Evolutionary conservation across 2,797 vertebrate species (phyloP).

Genomic region (Neosilurus hyrtlii): DNA sequence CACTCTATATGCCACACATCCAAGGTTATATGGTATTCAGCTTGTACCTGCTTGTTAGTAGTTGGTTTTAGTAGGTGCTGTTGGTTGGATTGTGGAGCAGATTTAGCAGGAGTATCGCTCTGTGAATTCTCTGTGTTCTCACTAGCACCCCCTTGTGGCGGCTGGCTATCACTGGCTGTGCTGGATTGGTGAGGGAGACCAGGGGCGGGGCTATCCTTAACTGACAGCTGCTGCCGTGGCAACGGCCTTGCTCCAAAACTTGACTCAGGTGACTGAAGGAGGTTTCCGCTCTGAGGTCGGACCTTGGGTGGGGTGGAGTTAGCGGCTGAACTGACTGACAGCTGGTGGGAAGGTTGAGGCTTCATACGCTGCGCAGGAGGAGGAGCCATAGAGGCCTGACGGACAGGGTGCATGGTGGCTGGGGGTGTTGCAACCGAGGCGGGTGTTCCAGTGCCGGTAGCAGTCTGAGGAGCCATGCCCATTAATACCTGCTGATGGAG

Average conservation of each 20-base stretch:
- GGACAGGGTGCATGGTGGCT: constrained; percentile 72
- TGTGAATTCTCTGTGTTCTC: constrained; percentile 71
- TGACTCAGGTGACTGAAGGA: constrained; percentile 84
- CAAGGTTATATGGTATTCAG: background rate
- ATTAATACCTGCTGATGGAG: constrained; percentile 84
- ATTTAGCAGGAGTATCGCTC: constrained; percentile 62
- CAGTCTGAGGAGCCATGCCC: constrained; percentile 70
- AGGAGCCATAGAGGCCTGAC: constrained; percentile 72
- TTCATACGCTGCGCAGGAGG: constrained; percentile 76
- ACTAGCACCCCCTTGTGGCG: constrained; percentile 59
- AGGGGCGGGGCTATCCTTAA: constrained; percentile 77
- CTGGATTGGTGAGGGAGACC: constrained; percentile 79
- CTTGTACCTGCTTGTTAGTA: constrained; percentile 83
- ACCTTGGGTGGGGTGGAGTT: constrained; percentile 74
- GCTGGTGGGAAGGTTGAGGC: constrained; percentile 77
- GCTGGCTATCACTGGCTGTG: constrained; percentile 71
- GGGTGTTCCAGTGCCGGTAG: constrained; percentile 73
- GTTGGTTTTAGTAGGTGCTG: constrained; percentile 84
- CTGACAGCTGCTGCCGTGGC: constrained; percentile 64
- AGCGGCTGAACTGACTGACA: constrained; percentile 82
- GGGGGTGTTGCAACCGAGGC: constrained; percentile 86
- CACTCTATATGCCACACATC: background rate
- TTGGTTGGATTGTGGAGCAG: constrained; percentile 60
- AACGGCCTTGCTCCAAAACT: constrained; percentile 75
- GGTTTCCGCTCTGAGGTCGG: constrained; percentile 90